These are phyloP conservation scores for Seriola dumerili DNA, from an alignment of 2,113 vertebrate genomes.

Conservation along the genomic window DNA sequence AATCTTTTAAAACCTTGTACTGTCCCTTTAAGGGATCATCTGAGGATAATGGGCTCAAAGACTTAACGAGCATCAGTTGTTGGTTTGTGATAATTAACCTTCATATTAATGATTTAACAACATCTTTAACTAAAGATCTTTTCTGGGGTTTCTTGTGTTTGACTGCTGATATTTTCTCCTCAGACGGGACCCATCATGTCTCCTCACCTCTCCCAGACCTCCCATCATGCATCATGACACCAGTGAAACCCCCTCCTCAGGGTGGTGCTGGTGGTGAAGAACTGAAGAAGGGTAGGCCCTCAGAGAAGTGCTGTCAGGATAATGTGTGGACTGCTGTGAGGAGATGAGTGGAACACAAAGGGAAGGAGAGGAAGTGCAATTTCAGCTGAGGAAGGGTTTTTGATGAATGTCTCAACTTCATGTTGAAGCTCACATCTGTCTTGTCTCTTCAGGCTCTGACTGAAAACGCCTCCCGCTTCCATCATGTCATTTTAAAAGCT, in stretches of 20 bases:
- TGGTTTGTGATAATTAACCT: neutral
- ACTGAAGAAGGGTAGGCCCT: conserved; percentile 88
- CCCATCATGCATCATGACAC: conserved; percentile 82
- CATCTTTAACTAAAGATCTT: neutral
- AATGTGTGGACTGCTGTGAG: neutral
- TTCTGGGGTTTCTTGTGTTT: conserved; percentile 3
- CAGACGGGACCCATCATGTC: conserved; percentile 32
- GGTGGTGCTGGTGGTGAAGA: conserved; percentile 75
- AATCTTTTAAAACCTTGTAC: too few species aligned
- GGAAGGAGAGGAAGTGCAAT: neutral
- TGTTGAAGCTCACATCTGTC: neutral
- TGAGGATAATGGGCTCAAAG: neutral
- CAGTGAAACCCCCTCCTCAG: conserved; percentile 75
- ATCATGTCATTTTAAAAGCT: conserved; percentile 29
- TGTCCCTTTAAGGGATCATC: too few species aligned
- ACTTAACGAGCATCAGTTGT: neutral
- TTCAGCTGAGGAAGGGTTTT: neutral
- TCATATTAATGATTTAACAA: neutral
- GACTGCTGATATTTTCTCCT: conserved; percentile 29
- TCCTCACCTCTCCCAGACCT: conserved; percentile 86
- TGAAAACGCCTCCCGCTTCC: neutral
- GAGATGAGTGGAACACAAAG: neutral
- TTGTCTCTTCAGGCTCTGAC: neutral
- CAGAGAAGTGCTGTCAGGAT: neutral
- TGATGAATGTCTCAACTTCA: neutral